Percentiles rank a stretch among this genome's conserved stretches.
Conservation (phyloP, 2,888 invertebrate species). For the Linhomoeus sp. region DNA sequence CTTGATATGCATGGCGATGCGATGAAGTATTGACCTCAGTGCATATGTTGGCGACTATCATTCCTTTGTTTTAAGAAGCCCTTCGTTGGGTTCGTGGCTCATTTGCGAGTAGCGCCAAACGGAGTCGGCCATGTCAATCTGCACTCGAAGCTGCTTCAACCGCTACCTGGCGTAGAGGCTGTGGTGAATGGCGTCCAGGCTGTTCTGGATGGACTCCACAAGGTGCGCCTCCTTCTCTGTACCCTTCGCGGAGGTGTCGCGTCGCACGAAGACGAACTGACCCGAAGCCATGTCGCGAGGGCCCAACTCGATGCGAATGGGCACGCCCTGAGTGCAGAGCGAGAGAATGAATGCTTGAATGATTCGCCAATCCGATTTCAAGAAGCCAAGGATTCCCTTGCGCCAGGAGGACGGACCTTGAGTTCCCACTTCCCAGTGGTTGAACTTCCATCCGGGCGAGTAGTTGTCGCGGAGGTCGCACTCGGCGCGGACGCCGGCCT, state of each 20-base stretch:
- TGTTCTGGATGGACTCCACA: constrained; percentile 38
- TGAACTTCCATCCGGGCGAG: constrained; percentile 98
- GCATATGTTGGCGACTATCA: too few species aligned
- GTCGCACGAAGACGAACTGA: constrained; percentile 67
- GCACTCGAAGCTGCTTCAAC: too few species aligned
- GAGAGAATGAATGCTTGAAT: too few species aligned
- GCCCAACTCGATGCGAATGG: constrained; percentile 49
- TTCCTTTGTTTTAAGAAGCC: too few species aligned
- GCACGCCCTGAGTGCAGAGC: constrained; percentile 18
- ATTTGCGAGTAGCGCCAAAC: too few species aligned
- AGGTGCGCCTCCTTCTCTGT: constrained; percentile 36
- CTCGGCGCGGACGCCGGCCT: constrained; percentile 50
- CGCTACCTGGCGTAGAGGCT: constrained; percentile 53
- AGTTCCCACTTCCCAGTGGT: constrained; percentile 92
- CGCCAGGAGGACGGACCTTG: too few species aligned
- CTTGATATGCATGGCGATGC: too few species aligned
- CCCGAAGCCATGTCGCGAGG: constrained; percentile 74
- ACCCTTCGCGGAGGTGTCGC: constrained; percentile 65
- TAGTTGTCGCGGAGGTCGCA: constrained; percentile 82
- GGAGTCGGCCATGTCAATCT: too few species aligned
- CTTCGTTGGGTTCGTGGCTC: too few species aligned
- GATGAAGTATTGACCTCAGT: too few species aligned
- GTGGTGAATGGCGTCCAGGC: constrained; percentile 61
- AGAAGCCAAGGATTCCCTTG: too few species aligned
- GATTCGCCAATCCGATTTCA: too few species aligned